These are phyloP conservation scores for Myotis daubentonii DNA, from an alignment of 2,797 vertebrate genomes.

Conservation along the genomic window DNA sequence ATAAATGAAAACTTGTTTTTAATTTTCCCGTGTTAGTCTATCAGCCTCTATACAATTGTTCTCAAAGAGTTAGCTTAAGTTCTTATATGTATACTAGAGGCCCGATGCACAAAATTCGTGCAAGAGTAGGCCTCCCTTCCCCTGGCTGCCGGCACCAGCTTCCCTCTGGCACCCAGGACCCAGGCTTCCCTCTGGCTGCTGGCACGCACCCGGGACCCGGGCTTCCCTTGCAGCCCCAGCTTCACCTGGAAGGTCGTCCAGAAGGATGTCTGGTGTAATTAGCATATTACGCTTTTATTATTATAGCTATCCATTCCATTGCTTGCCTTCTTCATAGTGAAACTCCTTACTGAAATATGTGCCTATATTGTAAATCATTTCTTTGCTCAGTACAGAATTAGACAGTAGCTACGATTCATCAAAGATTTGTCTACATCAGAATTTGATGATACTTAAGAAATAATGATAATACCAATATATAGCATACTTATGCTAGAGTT, in stretches of 20 bases:
- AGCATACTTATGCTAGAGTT: not conserved
- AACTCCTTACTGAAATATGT: not conserved
- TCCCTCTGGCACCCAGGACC: no score
- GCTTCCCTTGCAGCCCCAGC: no score
- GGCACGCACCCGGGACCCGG: no score
- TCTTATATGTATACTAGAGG: not conserved
- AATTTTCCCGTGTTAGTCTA: not conserved
- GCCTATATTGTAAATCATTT: not conserved
- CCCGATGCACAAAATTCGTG: no score
- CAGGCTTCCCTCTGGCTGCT: no score
- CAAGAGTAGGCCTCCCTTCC: no score
- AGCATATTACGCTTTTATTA: no score
- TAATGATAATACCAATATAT: not conserved
- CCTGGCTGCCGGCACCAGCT: no score
- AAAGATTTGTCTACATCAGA: not conserved
- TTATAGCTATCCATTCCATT: not conserved
- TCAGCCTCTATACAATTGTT: not conserved
- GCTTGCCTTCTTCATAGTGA: not conserved
- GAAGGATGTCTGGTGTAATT: no score
- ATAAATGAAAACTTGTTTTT: not conserved
- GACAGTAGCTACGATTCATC: not conserved
- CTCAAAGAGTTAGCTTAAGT: not conserved
- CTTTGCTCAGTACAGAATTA: not conserved
- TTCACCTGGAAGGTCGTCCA: no score
- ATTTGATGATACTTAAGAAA: conserved; percentile 43